Base-by-base conservation (phyloP, 2,113 vertebrate species). In the Apteryx mantelli region DNA sequence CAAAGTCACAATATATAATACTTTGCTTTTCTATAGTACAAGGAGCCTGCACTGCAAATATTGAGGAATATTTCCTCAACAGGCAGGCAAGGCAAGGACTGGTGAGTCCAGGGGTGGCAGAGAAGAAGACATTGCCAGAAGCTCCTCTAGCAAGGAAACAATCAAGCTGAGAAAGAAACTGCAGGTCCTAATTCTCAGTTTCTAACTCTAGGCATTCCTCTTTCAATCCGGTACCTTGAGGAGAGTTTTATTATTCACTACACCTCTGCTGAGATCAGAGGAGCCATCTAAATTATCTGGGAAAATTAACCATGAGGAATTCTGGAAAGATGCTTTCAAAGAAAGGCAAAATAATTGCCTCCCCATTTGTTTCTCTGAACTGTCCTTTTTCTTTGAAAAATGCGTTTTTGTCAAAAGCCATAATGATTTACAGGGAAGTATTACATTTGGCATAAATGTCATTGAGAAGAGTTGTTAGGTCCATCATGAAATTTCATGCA, bases 61-160 rank as follows among this genome's bases (percentile, higher is more conserved):
- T 44, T n/a, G 60, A 74, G 44, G 18, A 75, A 36, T 0, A 64
- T n/a, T 12, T 25, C 56, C 7, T 8, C 0, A 0, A 60, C 7
- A 28, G n/a, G 32, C 38, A 85, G 32, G 21, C 4, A 55, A 91
- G 20, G 22, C 34, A 66, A 86, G 52, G 38, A 86, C 88, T 70
- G 17, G 19, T 20, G 50, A 91, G 32, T 32, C 36, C 50, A 86
- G 50, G 28, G 80, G 46, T 58, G 40, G 17, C 58, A 46, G 22
- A 86, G 50, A n/a, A 17, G n/a, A 24, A 77, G 30, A 36, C 11
- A 48, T 26, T 92, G 25, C 8, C 50, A 71, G 60, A 91, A 85
- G 12, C 63, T 87, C 21, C 73, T 66, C 21, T 7, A 55, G 36
- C 52, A 56, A 28, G 25, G 28, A 52, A 74, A 28, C 10, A 13